Base-by-base conservation (phyloP, 2,797 vertebrate species). In the Alosa sapidissima region DNA sequence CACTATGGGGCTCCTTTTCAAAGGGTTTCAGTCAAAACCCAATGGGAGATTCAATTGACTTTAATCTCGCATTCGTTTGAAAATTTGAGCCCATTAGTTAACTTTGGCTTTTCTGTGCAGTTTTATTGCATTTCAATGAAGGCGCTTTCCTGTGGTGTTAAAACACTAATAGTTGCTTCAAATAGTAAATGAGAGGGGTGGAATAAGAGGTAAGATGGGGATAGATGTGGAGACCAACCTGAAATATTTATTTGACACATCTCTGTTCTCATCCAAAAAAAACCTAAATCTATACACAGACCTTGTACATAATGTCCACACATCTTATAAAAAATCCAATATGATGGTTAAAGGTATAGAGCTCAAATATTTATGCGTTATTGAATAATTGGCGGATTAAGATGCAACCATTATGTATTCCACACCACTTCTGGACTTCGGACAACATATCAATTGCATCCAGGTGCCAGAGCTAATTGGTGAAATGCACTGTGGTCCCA, bases 21-120 rank as follows among this genome's bases (percentile, higher is more conserved):
- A 96, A 96, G 95, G 90, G 89, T 94, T 94, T 93, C 93, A 93
- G 90, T 94, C 92, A 92, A 94, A 95, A 95, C 94, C 95, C 95
- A 93, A 94, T 93, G 95, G 95, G 95, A 95, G 93, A 94, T 91
- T 95, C 95, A 95, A 94, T 95, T 95, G 94, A 94, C 95, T 96
- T 96, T 95, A 95, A 96, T 96, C 95, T 96, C 94, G 93, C 93
- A 94, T 95, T 96, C 95, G 93, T 96, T 96, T 95, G 94, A 96
- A 96, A 95, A 96, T 96, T 95, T 94, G 91, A 95, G 94, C 94
- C 95, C 93, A 95, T 95, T 96, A 95, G 95, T 95, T 95, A 94
- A 94, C 94, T 95, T 95, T 95, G 94, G 93, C 92, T 94, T 94
- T 94, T 94, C 93, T 91, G 89, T 91, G 93, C 93, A 91, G 92